These are phyloP conservation scores for Atlantisia rogersi DNA, from an alignment of 2,113 vertebrate genomes.

Conservation along the genomic window DNA sequence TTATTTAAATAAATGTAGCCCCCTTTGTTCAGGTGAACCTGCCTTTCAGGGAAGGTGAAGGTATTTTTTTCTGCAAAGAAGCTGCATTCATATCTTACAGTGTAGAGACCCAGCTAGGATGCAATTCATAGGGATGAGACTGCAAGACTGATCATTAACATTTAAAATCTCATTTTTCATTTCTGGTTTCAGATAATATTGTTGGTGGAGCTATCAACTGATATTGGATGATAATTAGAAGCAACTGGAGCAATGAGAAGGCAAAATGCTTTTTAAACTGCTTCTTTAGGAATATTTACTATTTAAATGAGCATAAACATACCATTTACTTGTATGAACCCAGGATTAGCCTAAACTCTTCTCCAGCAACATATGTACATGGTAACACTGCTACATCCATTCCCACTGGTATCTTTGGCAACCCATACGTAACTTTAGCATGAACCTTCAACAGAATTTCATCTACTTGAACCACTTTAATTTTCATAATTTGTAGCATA, in stretches of 20 bases:
- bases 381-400: not conserved
- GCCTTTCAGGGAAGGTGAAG: not conserved
- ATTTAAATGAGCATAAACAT: not conserved
- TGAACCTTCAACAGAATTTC: not conserved
- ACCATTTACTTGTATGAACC: not conserved
- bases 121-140: not conserved
- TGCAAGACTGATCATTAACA: not conserved
- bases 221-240: not conserved
- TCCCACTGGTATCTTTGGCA: not conserved
- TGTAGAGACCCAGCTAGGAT: not conserved
- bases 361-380: not conserved
- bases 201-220: not conserved
- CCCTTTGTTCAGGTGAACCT: not conserved
- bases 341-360: not conserved
- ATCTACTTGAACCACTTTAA: not conserved
- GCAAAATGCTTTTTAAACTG: not conserved
- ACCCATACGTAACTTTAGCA: accelerated
- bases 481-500: not conserved
- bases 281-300: not conserved
- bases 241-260: not conserved
- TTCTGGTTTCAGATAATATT: not conserved
- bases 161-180: not conserved
- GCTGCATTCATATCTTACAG: not conserved
- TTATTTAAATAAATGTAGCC: not conserved
- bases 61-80: not conserved